Evolutionary conservation across 2,113 vertebrate species (phyloP).

Genomic region (Odontesthes bonariensis): DNA sequence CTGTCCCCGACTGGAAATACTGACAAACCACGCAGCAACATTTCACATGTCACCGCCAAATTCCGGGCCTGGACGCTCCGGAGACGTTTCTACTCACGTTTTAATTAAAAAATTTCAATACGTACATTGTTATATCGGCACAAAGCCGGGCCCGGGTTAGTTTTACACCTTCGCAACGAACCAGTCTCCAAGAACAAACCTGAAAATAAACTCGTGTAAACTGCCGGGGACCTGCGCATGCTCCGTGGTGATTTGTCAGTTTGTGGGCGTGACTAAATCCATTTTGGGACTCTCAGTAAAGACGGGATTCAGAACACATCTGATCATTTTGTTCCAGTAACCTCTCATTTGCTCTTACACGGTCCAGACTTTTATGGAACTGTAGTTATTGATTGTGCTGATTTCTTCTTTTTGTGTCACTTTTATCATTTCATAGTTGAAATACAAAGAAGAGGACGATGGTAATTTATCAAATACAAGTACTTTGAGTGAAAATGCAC

Average conservation of each 20-base stretch:
- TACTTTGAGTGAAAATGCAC: too few species aligned
- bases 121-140: background rate
- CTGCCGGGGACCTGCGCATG: slow-evolving; percentile 66
- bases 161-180: slow-evolving; percentile 8
- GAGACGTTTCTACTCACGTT: background rate
- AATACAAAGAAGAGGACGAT: too few species aligned
- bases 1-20: slow-evolving; percentile 63
- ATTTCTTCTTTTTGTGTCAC: too few species aligned
- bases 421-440: too few species aligned
- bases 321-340: slow-evolving; percentile 46
- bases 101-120: background rate
- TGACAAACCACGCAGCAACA: slow-evolving; percentile 69
- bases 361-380: background rate
- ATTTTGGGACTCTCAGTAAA: slow-evolving; percentile 34
- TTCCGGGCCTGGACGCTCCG: slow-evolving; percentile 5
- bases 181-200: slow-evolving; percentile 35
- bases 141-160: background rate
- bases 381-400: too few species aligned
- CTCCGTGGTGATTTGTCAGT: slow-evolving; percentile 31
- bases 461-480: too few species aligned
- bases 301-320: background rate
- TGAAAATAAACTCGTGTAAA: slow-evolving; percentile 77
- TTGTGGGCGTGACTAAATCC: slow-evolving; percentile 37
- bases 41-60: slow-evolving; percentile 60
- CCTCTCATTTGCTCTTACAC: background rate